Percentiles rank a stretch among this genome's conserved stretches.
Evolutionary conservation across 2,113 vertebrate species (phyloP).

Genomic region (Sterna hirundo): DNA sequence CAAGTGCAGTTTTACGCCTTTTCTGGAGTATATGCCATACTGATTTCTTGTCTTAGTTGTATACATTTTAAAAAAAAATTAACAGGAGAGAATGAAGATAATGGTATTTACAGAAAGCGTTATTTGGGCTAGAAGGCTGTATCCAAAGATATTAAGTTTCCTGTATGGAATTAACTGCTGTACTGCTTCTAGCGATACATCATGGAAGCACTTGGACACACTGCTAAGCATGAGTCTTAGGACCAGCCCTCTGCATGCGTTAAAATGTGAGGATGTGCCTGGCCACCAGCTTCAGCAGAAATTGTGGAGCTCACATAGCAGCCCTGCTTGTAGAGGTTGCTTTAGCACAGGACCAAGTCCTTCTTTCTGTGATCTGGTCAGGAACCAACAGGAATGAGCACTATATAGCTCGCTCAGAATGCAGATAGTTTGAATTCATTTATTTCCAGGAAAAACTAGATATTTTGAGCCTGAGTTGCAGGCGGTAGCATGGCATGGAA

Average conservation of each 20-base stretch:
- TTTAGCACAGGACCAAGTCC: neutral
- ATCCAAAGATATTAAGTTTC: neutral
- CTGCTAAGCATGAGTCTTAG: neutral
- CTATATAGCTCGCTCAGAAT: neutral
- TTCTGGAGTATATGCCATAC: neutral
- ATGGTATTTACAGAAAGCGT: neutral
- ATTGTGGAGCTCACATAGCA: neutral
- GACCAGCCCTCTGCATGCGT: neutral
- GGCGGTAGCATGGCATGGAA: neutral
- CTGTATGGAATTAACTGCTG: neutral
- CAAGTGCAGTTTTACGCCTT: neutral
- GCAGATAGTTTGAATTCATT: neutral
- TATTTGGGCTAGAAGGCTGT: neutral
- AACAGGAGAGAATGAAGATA: neutral
- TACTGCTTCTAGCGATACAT: neutral
- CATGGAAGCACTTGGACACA: neutral
- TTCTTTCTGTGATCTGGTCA: neutral
- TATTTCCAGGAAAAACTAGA: neutral
- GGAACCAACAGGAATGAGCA: neutral
- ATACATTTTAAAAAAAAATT: neutral
- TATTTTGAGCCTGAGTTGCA: neutral
- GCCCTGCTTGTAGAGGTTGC: neutral
- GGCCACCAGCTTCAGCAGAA: neutral
- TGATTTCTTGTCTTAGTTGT: neutral
- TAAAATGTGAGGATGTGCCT: rapidly evolving